Base-by-base conservation (phyloP, 2,797 vertebrate species). In the Lagorchestes hirsutus region DNA sequence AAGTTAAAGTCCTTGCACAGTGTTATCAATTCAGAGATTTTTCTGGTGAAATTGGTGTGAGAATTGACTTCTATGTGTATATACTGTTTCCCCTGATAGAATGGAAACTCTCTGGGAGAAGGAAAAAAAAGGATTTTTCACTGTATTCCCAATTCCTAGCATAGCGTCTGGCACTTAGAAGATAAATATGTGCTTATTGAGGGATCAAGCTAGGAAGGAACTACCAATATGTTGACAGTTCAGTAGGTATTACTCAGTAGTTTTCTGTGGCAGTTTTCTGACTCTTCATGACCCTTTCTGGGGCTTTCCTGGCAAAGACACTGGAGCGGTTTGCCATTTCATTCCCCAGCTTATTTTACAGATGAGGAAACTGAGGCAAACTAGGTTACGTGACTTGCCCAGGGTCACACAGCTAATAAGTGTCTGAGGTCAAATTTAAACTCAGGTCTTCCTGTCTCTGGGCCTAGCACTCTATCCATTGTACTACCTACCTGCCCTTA, bases 11-110 rank as follows among this genome's bases (percentile, higher is more conserved):
- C 92, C 91, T 82, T 52, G 52, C 58, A 27, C 0, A 50, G 34
- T 52, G 91, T n/a, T 92, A 16, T 95, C 87, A 97, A 97, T 94
- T 96, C 93, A 58, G 91, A 95, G 94, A 96, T 95, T 98, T 90
- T 97, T 93, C 90, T 95, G 74, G 58, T 0, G 34, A 97, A 97
- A 96, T 5, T 91, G 4, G 28, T 54, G 93, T 62, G 96, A 0
- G 59, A 62, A 74, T n/a, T 74, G n/a, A 18, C 14, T 74, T 74
- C 1, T 22, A 74, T 18, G 62, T 74, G 1, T n/a, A 74, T 6
- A 74, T 6, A n/a, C 27, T 62, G 5, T 74, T 40, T 74, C 34
- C 34, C 14, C 1, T n/a, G 34, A 74, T 18, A 74, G 34, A 74
- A 74, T 6, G 16, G 34, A 74, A 74, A 5, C 34, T 74, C 62